Base-by-base conservation (phyloP, 2,113 vertebrate species). In the Brachionichthys hirsutus region DNA sequence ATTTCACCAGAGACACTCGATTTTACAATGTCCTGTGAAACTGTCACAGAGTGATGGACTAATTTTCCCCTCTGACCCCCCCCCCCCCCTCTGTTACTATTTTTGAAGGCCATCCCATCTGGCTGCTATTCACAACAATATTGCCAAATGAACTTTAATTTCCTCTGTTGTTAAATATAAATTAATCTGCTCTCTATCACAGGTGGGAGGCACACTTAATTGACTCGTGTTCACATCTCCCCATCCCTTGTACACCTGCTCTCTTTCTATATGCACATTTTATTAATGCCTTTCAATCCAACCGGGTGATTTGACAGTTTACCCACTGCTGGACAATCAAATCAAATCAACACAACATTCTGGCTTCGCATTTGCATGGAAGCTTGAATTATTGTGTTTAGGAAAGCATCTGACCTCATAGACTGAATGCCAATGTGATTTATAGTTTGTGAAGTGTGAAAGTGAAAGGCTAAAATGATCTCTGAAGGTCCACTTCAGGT, bases 61-160 rank as follows among this genome's bases (percentile, higher is more conserved):
- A 80, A 91, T 89, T 79, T 84, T 6, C 73, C 48, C 48, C 48
- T 20, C 64, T 46, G 65, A 75, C 61, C 58, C 67, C 67, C 53
- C 67, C 47, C 20, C 34, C 15, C 17, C 52, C n/a, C 53, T 16
- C 17, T 20, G 81, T 83, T 83, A 61, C 86, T 89, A 90, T 90
- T 89, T 89, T 83, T 73, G 75, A 88, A 83, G 60, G 62, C 54
- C 59, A 87, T 88, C 89, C 81, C 88, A 91, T 90, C 90, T 91
- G 90, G 87, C 54, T 42, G 12, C 47, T 70, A 70, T 45, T 81
- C 77, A 67, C 77, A 81, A 90, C 87, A 89, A 89, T 89, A 86
- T 90, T 73, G 78, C 70, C 82, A 82, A 84, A 85, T 90, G 88
- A 88, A 85, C 87, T 83, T 90, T 90, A 80, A 87, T 90, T 89